Evolutionary conservation across 2,113 vertebrate genomes (phyloP).

Genomic region (Odontesthes bonariensis): DNA sequence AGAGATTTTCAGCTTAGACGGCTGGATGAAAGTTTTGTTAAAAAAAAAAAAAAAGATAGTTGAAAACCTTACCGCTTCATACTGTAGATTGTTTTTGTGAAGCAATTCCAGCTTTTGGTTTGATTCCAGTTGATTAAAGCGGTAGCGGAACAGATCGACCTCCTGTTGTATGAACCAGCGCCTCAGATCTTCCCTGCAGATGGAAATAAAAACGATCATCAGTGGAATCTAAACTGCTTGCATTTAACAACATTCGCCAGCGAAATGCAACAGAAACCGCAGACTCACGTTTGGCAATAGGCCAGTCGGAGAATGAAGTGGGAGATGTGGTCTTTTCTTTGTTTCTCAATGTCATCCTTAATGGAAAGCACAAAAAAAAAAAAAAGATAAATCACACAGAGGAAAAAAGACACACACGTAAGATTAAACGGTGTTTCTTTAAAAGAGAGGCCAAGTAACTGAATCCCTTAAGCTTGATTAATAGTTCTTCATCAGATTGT

Average conservation of each 20-base stretch:
- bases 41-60: neutral
- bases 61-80: constrained; percentile 87
- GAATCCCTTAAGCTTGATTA: too few relatives aligned
- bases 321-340: constrained; percentile 96
- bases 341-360: constrained; percentile 88
- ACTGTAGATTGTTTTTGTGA: constrained; percentile 87
- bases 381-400: neutral
- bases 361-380: neutral
- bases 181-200: constrained; percentile 92
- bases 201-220: neutral
- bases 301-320: constrained; percentile 98
- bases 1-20: too few relatives aligned
- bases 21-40: neutral
- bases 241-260: neutral
- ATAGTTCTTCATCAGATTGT: too few relatives aligned
- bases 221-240: neutral
- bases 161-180: constrained; percentile 99
- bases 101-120: constrained; percentile 87
- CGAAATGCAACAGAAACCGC: neutral
- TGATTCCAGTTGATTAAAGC: constrained; percentile 83
- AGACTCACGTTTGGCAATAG: constrained; percentile 94
- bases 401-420: neutral
- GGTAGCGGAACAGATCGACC: constrained; percentile 93
- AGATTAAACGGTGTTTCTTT: too few relatives aligned
- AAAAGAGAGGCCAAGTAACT: too few relatives aligned